A percentile compares a stretch with the other conserved stretches of the same genome.
Evolutionary conservation across 2,113 vertebrate species (phyloP).

Genomic region (Lethenteron reissneri): DNA sequence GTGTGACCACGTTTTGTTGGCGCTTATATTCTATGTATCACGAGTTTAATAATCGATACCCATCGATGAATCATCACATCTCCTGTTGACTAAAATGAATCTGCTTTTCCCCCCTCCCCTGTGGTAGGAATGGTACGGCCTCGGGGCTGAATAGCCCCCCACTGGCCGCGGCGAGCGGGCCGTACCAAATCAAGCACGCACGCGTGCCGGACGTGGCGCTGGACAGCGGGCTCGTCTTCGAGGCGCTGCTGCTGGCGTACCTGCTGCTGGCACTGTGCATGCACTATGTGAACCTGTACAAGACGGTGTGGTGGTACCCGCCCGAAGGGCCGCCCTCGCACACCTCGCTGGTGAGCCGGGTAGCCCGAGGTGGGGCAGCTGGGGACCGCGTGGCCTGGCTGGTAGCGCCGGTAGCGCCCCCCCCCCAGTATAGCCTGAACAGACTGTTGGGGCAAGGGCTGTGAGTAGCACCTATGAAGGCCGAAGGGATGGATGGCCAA

Average conservation of each 20-base stretch:
- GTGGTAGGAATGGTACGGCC: conserved; percentile 48
- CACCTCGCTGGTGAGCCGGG: conserved; percentile 60
- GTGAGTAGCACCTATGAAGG: too few relatives aligned
- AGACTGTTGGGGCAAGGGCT: too few relatives aligned
- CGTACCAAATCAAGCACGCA: conserved; percentile 80
- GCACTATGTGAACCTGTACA: conserved; percentile 97
- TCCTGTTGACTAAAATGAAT: too few relatives aligned
- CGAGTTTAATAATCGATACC: too few relatives aligned
- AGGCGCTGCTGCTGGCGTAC: conserved; percentile 87
- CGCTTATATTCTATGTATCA: not conserved
- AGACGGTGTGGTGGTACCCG: conserved; percentile 97
- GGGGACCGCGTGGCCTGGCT: too few relatives aligned
- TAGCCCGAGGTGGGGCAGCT: too few relatives aligned
- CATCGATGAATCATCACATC: too few relatives aligned
- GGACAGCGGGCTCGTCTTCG: conserved; percentile 75
- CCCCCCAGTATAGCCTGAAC: too few relatives aligned
- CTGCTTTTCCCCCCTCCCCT: not conserved
- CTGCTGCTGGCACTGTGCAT: conserved; percentile 81
- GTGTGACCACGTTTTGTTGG: not conserved
- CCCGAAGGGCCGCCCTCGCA: conserved; percentile 80
- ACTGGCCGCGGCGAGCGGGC: conserved; percentile 73
- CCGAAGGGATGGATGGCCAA: too few relatives aligned
- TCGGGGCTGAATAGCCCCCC: conserved; percentile 66
- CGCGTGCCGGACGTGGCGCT: conserved; percentile 71
- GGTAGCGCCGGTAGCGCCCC: too few relatives aligned